Evolutionary conservation across 2,797 vertebrate genomes (phyloP), one percentile per base, ranked within the genome.

Genomic region (Siniperca undulata): DNA sequence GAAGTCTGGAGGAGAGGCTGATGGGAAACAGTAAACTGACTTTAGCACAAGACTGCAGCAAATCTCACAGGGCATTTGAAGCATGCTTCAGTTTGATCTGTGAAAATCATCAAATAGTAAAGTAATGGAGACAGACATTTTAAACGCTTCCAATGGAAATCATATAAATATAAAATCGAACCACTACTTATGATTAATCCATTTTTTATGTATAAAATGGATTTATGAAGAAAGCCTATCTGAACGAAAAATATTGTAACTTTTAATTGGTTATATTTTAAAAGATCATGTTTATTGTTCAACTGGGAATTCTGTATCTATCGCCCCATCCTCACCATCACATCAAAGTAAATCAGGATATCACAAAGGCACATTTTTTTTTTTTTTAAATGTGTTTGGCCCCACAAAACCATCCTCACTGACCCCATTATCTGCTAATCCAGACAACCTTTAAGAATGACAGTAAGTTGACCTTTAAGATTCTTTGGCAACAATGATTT

Each of bases 1-100:
- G 94, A 99, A 99, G 95, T 98, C 97, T 78, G 98, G 98, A 81
- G 98, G 96, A 84, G 97, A 97, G 56, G 98, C 98, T 99, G 88
- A 86, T 70, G 77, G 83, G 85, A 89, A 93, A 87, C 52, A 88
- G 77, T 60, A 91, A 91, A 86, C 68, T 71, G 86, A 85, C 81
- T 87, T 92, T 68, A 91, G 61, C 44, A 78, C 62, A 88, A 70
- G 70, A 76, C 70, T 62, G 75, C 75, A 70, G 78, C 38, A 83
- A 84, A 87, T 86, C 84, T 77, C 77, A 69, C 68, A 59, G 53
- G 50, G 44, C 65, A 79, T 82, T 70, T 80, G 56, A 84, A 78
- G 81, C 67, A 60, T 19, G 61, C 52, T 61, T 79, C 52, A 75
- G 77, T 77, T 83, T 77, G 77, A 90, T 80, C 62, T 64, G 61